These are phyloP conservation scores for Euura lappo DNA, from an alignment of 1,140 invertebrate species.

Conservation along the genomic window DNA sequence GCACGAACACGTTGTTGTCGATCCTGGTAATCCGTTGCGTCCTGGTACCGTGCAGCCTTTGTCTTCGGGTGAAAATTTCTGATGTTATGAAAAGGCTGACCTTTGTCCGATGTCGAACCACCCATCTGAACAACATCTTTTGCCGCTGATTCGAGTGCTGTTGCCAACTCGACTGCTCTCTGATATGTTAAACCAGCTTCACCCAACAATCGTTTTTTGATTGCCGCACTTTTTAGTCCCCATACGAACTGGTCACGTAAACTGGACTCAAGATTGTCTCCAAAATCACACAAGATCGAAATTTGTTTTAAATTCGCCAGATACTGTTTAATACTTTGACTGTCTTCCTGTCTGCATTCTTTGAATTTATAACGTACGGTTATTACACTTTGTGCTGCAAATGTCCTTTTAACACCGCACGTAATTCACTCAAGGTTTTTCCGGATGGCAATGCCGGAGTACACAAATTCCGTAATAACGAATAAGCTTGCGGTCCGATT, in stretches of 20 bases:
- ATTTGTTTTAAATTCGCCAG: constrained; percentile 35
- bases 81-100: too few species aligned
- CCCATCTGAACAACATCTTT: too few species aligned
- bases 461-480: constrained; percentile 34
- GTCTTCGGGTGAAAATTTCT: too few species aligned
- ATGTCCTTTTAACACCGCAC: constrained; percentile 28
- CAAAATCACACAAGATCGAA: constrained; percentile 18
- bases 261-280: constrained; percentile 2
- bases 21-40: too few species aligned
- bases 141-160: too few species aligned
- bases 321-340: constrained; percentile 31
- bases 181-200: too few species aligned
- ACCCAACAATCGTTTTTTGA: too few species aligned
- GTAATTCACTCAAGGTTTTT: constrained; percentile 27
- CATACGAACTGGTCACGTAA: constrained; percentile 11
- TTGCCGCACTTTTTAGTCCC: constrained; percentile 13
- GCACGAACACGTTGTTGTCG: too few species aligned
- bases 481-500: constrained; percentile 31
- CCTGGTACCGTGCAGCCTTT: too few species aligned
- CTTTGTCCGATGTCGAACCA: too few species aligned
- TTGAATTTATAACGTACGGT: constrained; percentile 40
- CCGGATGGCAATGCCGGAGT: constrained; percentile 28
- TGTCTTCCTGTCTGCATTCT: constrained; percentile 29
- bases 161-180: too few species aligned
- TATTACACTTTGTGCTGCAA: constrained; percentile 36